Evolutionary conservation across 2,113 vertebrate species (phyloP).

Genomic region (Cynopterus brachyotis): DNA sequence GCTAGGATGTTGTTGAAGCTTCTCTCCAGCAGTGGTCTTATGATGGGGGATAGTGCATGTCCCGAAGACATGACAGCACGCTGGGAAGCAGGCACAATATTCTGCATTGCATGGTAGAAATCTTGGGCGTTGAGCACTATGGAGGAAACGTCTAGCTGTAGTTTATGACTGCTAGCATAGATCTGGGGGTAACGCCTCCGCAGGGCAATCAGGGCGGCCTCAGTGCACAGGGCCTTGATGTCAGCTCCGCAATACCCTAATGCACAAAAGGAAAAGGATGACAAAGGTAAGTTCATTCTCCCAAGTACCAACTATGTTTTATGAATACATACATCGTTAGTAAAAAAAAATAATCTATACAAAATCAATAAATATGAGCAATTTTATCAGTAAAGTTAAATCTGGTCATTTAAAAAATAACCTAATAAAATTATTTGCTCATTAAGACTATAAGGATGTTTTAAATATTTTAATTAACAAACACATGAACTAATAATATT

Average conservation of each 20-base stretch:
- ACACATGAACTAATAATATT: constrained; percentile 43
- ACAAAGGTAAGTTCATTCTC: constrained; percentile 37
- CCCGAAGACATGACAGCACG: constrained; percentile 93
- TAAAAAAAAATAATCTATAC: background rate
- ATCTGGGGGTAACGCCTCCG: constrained; percentile 98
- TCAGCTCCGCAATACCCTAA: constrained; percentile 98
- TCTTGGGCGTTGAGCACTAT: constrained; percentile 94
- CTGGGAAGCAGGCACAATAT: constrained; percentile 97
- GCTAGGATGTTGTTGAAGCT: constrained; percentile 88
- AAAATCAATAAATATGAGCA: constrained; percentile 6
- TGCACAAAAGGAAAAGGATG: constrained; percentile 72
- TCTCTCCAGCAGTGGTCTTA: constrained; percentile 92
- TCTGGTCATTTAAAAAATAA: constrained; percentile 10
- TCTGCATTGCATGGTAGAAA: constrained; percentile 95
- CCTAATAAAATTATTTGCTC: constrained; percentile 10
- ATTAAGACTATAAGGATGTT: constrained; percentile 22
- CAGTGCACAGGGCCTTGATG: constrained; percentile 99
- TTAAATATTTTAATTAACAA: constrained; percentile 51
- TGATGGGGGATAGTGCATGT: constrained; percentile 91
- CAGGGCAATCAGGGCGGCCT: constrained; percentile 95
- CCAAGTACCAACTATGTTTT: constrained; percentile 41
- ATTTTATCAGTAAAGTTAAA: constrained; percentile 54
- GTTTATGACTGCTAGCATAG: constrained; percentile 96
- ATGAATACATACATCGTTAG: background rate
- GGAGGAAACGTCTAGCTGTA: constrained; percentile 94